These are phyloP conservation scores for Trachymyrmex cornetzi DNA, from an alignment of 1,140 invertebrate genomes.

Conservation along the genomic window DNA sequence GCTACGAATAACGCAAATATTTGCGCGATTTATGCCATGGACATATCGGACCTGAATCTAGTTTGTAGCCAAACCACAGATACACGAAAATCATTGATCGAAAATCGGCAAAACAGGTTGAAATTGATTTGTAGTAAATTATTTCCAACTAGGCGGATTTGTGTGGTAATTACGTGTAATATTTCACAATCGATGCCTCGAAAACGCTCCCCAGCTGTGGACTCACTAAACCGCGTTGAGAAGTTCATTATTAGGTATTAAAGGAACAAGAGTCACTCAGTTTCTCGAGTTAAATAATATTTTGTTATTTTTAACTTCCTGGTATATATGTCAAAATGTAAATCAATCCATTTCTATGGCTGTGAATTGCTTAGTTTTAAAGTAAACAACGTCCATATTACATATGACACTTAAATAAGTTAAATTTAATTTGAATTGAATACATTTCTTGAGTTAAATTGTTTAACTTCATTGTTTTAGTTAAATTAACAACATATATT, in stretches of 20 bases:
- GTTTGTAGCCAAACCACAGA: background rate
- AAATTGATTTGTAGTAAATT: constrained; percentile 15
- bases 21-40: background rate
- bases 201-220: background rate
- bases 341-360: too few species aligned
- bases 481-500: too few species aligned
- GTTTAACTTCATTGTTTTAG: too few species aligned
- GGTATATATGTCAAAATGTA: too few species aligned
- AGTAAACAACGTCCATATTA: too few species aligned
- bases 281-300: too few species aligned
- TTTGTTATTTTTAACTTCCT: too few species aligned
- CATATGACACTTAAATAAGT: too few species aligned
- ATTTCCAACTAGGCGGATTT: background rate
- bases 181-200: background rate
- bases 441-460: too few species aligned
- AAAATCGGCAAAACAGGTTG: background rate
- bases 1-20: background rate
- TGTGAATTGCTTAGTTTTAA: too few species aligned
- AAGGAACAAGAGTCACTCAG: too few species aligned
- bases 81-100: background rate
- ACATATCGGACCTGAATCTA: background rate
- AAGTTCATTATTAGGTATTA: background rate
- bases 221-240: background rate
- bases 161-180: background rate
- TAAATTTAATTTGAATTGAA: too few species aligned